A percentile compares a stretch with the other conserved stretches of the same genome.
These are phyloP conservation scores for Hyposoter dolosus DNA, from an alignment of 2,888 invertebrate species.

Conservation along the genomic window DNA sequence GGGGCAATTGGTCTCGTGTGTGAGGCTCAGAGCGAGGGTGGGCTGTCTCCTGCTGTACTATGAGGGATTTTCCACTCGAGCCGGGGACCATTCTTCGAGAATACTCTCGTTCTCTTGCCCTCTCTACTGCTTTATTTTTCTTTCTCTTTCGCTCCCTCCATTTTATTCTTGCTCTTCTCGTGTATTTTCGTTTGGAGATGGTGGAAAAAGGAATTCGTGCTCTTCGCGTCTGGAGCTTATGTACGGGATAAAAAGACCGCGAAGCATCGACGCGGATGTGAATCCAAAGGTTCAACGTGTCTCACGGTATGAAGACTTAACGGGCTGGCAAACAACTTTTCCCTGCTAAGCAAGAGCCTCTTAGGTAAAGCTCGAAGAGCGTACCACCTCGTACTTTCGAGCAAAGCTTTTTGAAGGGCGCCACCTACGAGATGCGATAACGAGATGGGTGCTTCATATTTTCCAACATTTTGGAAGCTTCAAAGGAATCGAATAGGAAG, in stretches of 20 bases:
- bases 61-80: slow-evolving; percentile 66
- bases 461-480: slow-evolving; percentile 6
- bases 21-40: slow-evolving; percentile 6
- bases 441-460: slow-evolving; percentile 21
- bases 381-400: slow-evolving; percentile 31
- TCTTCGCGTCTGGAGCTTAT: slow-evolving; percentile 46
- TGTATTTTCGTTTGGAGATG: slow-evolving; percentile 15
- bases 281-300: slow-evolving; percentile 47
- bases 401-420: slow-evolving; percentile 20
- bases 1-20: slow-evolving; percentile 55
- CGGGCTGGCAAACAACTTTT: slow-evolving; percentile 61
- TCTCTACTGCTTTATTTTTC: slow-evolving; percentile 28
- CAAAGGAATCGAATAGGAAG: slow-evolving; percentile 24
- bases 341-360: slow-evolving; percentile 6
- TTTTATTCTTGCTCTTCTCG: slow-evolving; percentile 10
- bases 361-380: slow-evolving; percentile 17
- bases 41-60: slow-evolving; percentile 37
- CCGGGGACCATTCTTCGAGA: slow-evolving; percentile 55
- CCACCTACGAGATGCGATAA: slow-evolving; percentile 13
- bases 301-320: slow-evolving; percentile 50
- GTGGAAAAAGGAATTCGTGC: slow-evolving; percentile 33
- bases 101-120: slow-evolving; percentile 52
- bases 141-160: slow-evolving; percentile 8
- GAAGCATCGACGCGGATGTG: slow-evolving; percentile 22
- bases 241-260: slow-evolving; percentile 34